Evolutionary conservation across 1,140 invertebrate genomes (phyloP).

Genomic region (Aplysia californica): DNA sequence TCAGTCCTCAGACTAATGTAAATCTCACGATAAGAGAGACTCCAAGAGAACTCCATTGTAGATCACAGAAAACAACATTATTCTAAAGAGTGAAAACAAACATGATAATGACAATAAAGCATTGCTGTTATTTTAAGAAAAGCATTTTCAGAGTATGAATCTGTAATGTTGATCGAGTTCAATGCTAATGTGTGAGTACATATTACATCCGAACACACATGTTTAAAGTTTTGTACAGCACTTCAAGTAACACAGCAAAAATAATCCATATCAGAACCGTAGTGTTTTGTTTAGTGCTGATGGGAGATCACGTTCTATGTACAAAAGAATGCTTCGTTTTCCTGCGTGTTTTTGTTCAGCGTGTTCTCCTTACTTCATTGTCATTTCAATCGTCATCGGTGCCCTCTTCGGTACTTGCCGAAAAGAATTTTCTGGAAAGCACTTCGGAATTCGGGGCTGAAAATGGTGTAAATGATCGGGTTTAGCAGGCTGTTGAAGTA

Average conservation of each 20-base stretch:
- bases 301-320: not conserved
- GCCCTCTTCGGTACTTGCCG: slow-evolving; percentile 56
- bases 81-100: too few relatives aligned
- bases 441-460: slow-evolving; percentile 66
- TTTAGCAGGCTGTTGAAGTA: slow-evolving; percentile 67
- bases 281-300: not conserved
- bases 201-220: not conserved
- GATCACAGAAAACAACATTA: too few relatives aligned
- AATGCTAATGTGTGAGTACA: not conserved
- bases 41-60: too few relatives aligned
- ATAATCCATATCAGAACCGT: not conserved
- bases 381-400: slow-evolving; percentile 23
- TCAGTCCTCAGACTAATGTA: too few relatives aligned
- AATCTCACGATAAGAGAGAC: too few relatives aligned
- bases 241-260: not conserved
- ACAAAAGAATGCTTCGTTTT: not conserved
- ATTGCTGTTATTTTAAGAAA: not conserved
- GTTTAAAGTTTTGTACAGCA: not conserved
- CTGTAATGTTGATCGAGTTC: too few relatives aligned
- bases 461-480: slow-evolving; percentile 68
- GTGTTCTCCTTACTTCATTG: too few relatives aligned
- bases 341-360: too few relatives aligned
- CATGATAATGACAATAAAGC: too few relatives aligned
- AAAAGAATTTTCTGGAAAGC: slow-evolving; percentile 65
- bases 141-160: not conserved